Evolutionary conservation across 2,888 invertebrate species (phyloP), one percentile per base, ranked within the genome.

Genomic region (Lithophane socia): DNA sequence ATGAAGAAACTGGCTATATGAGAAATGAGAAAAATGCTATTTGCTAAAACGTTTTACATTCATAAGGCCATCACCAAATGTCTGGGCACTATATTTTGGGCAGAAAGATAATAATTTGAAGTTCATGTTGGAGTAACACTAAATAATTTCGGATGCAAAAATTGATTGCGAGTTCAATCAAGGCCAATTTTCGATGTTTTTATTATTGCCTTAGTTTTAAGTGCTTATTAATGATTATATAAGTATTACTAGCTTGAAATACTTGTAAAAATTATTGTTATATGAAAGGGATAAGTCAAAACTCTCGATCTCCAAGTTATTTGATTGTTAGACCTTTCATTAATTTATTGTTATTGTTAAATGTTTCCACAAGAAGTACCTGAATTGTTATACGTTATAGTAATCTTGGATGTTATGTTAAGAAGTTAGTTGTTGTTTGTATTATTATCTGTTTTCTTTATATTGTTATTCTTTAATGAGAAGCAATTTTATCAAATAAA

Each of bases 321-420:
- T 85, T 81, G 71, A 83, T 70, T 84, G 80, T 72, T 77, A 61
- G 67, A 71, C 66, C 77, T 79, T 84, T 77, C 75, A 78, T 71
- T 86, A 84, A 88, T 88, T 88, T 89, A 87, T 88, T 88, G 60
- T 86, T 84, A 79, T 75, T 77, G 80, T 85, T 87, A 78, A 77
- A 64, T 75, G 49, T 80, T 83, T 83, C 56, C 67, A 84, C 80
- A 67, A 78, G 73, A 85, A 78, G 88, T 88, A 88, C 88, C 87
- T 88, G 88, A 88, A 75, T 83, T 84, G 56, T 71, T 75, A 42
- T 86, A 85, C 69, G 66, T 73, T 87, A 79, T 65, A 70, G 56
- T 77, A 67, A 16, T 85, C 61, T 74, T 80, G n/a, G 76, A 58
- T 64, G 47, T 68, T 71, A 64, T 49, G 3, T n/a, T 76, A 73